Base-by-base conservation (phyloP, 1,140 invertebrate species). In the Diabrotica virgifera region DNA sequence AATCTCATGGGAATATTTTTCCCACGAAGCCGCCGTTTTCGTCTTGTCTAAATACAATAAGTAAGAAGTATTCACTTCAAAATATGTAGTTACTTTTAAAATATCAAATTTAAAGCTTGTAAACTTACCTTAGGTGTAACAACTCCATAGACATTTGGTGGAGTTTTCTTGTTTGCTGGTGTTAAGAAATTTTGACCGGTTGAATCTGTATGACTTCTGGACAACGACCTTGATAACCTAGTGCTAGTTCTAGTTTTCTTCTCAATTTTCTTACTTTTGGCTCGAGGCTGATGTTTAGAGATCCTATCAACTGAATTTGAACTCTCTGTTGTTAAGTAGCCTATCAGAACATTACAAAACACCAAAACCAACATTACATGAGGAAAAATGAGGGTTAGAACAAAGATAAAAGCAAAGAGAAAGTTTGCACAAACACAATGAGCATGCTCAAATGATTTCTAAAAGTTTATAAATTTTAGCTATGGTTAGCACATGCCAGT, bases 351-450 rank as follows among this genome's bases (percentile, higher is more conserved):
- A 14, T 52, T 50, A 37, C 35, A 54, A 11, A 13, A 46, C 37
- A 62, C 60, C 60, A 52, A 62, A 53, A 62, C 60, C 60, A 53
- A 35, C 36, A 54, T 62, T 62, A 62, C 35, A 54, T 62, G 36
- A 24, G 36, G 36, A 13, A 38, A 24, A 51, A 53, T 13, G 37
- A 37, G 52, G 13, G 51, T 46, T 46, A 46, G 40, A 46, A n/a
- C 40, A 46, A 46, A 46, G 2, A 46, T 10, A n/a, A 46, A 10
- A 46, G 40, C 8, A 46, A n/a, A 46, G 8, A n/a, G 40, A 46
- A 8, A 10, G n/a, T 10, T 8, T 46, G 40, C 40, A 46, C 40
- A 46, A 46, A 10, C 6, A 46, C 24, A 46, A 46, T 46, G 40
- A 46, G n/a, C 40, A 46, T 46, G 40, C 40, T 46, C n/a, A 46